phyloP scores from a whole-genome alignment of 2,113 vertebrate genomes.

The Poeciliopsis prolifica region DNA sequence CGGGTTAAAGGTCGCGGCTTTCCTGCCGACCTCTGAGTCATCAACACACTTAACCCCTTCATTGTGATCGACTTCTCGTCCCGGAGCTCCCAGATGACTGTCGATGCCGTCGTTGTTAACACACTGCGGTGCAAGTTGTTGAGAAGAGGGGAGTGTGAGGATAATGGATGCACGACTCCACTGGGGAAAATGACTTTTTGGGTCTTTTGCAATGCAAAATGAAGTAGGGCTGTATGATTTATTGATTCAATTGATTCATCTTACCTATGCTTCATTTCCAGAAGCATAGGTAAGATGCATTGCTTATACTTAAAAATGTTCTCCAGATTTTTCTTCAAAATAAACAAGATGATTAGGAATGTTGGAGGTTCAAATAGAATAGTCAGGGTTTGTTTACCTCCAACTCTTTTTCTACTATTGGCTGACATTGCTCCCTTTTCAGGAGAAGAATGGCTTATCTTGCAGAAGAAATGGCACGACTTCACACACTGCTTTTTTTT shows the following conservation, averaged over 20 bases:
- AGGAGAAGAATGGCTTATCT: too few relatives aligned
- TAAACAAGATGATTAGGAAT: too few relatives aligned
- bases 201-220: constrained; percentile 10
- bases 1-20: constrained; percentile 68
- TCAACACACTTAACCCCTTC: constrained; percentile 78
- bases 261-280: background rate
- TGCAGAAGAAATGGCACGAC: too few relatives aligned
- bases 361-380: too few relatives aligned
- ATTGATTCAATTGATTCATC: constrained; percentile 16
- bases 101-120: constrained; percentile 26
- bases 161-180: constrained; percentile 33
- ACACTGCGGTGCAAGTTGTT: constrained; percentile 29
- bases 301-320: background rate
- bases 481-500: too few relatives aligned
- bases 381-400: too few relatives aligned
- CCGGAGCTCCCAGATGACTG: constrained; percentile 47
- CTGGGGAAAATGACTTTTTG: background rate
- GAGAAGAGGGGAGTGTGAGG: constrained; percentile 17
- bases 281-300: background rate
- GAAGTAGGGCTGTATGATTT: background rate
- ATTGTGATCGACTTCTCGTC: constrained; percentile 65
- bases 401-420: too few relatives aligned
- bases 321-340: too few relatives aligned
- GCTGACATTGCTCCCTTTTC: too few relatives aligned
- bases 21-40: constrained; percentile 65